phyloP scores from a whole-genome alignment of 1,140 invertebrate species.

The Drosophila serrata region DNA sequence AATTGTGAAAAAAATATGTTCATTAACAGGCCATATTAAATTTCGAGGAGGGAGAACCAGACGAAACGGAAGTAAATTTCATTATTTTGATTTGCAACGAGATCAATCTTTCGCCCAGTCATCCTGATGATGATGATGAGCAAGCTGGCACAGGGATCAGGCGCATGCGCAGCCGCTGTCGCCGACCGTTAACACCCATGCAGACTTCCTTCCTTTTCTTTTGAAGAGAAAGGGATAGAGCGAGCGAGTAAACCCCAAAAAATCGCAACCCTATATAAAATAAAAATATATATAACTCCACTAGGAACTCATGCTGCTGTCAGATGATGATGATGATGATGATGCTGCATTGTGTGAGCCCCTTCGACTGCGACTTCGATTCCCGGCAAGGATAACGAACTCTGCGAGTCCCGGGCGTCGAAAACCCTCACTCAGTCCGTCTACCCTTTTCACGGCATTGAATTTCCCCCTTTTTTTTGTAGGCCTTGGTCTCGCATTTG shows the following conservation, averaged over 20 bases:
- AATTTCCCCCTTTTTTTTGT: slow-evolving; percentile 73
- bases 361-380: slow-evolving; percentile 33
- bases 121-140: slow-evolving; percentile 46
- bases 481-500: slow-evolving; percentile 46
- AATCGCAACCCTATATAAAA: slow-evolving; percentile 65
- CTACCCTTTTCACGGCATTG: slow-evolving; percentile 82
- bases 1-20: slow-evolving; percentile 18
- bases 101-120: slow-evolving; percentile 58
- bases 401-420: slow-evolving; percentile 19
- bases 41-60: slow-evolving; percentile 19
- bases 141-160: slow-evolving; percentile 31
- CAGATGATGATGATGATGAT: slow-evolving; percentile 34
- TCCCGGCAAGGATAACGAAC: slow-evolving; percentile 74
- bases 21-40: slow-evolving; percentile 46
- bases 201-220: slow-evolving; percentile 30
- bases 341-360: slow-evolving; percentile 55
- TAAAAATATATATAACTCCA: slow-evolving; percentile 1
- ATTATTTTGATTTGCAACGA: slow-evolving; percentile 59
- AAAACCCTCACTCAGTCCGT: slow-evolving; percentile 34
- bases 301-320: slow-evolving; percentile 47
- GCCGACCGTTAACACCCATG: slow-evolving; percentile 65
- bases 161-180: slow-evolving; percentile 29
- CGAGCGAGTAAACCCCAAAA: slow-evolving; percentile 46
- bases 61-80: slow-evolving; percentile 56
- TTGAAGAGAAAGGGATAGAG: not conserved